Conservation (phyloP, 1,140 invertebrate genomes). For the Cyclina sinensis region DNA sequence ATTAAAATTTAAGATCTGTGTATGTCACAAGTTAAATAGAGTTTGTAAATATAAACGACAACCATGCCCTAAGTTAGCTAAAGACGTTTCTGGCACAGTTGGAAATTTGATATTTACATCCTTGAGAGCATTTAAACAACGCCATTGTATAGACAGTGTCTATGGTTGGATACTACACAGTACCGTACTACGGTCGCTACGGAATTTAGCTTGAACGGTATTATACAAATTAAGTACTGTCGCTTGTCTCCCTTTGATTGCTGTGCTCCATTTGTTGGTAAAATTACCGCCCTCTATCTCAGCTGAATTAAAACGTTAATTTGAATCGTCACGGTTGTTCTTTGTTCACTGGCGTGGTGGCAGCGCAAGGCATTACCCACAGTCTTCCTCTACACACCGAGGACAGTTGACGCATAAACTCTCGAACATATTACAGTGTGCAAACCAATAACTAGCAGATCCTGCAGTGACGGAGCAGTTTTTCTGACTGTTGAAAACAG, state of each 20-base stretch:
- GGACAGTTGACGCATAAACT: neutral
- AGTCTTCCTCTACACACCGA: neutral
- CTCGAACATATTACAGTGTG: neutral
- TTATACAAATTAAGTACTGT: no score
- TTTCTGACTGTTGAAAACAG: neutral
- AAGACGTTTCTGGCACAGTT: no score
- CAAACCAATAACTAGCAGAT: neutral
- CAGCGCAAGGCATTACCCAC: neutral
- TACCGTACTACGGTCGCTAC: no score
- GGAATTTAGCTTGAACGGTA: no score
- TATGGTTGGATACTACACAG: no score
- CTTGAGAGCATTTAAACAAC: no score
- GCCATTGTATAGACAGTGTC: no score
- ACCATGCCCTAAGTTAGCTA: no score
- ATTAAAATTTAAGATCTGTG: no score
- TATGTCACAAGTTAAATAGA: no score
- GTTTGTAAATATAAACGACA: no score
- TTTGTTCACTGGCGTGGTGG: slow-evolving; percentile 24
- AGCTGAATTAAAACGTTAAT: slow-evolving; percentile 8
- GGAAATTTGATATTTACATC: no score
- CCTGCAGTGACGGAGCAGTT: slow-evolving; percentile 3
- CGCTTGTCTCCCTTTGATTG: neutral
- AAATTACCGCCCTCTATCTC: neutral
- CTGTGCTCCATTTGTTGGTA: neutral
- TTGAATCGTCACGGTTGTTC: slow-evolving; percentile 17